A percentile compares a stretch with the other conserved stretches of the same genome.
These are phyloP conservation scores for Candoia aspera DNA, from an alignment of 2,113 vertebrate species.

Conservation along the genomic window DNA sequence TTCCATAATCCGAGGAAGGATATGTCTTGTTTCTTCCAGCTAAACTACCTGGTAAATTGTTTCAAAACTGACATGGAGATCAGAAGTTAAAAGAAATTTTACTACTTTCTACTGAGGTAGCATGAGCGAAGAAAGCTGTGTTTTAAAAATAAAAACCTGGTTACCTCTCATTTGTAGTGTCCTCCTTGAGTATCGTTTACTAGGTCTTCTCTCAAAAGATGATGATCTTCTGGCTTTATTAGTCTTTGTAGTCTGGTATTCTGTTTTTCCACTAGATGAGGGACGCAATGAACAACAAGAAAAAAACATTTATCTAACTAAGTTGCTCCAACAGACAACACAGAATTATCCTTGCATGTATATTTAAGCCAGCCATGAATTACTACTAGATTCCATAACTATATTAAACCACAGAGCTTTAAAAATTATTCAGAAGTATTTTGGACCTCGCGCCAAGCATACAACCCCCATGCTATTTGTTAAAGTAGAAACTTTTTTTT, in stretches of 20 bases:
- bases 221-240: slow-evolving; percentile 92
- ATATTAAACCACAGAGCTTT: not conserved
- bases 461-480: not conserved
- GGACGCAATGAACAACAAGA: not conserved
- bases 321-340: not conserved
- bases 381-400: not conserved
- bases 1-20: not conserved
- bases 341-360: not conserved
- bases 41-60: not conserved
- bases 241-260: slow-evolving; percentile 98
- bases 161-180: slow-evolving; percentile 88
- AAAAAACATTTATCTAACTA: not conserved
- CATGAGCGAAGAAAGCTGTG: not conserved
- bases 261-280: slow-evolving; percentile 90
- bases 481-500: not conserved
- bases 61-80: not conserved
- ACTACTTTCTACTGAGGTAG: not conserved
- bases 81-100: not conserved
- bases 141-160: not conserved
- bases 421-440: not conserved
- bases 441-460: not conserved
- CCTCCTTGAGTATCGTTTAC: slow-evolving; percentile 93
- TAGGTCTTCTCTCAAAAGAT: slow-evolving; percentile 95
- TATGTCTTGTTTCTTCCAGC: not conserved
- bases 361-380: not conserved